Conservation (phyloP, 2,797 vertebrate genomes). For the Furcifer pardalis region DNA sequence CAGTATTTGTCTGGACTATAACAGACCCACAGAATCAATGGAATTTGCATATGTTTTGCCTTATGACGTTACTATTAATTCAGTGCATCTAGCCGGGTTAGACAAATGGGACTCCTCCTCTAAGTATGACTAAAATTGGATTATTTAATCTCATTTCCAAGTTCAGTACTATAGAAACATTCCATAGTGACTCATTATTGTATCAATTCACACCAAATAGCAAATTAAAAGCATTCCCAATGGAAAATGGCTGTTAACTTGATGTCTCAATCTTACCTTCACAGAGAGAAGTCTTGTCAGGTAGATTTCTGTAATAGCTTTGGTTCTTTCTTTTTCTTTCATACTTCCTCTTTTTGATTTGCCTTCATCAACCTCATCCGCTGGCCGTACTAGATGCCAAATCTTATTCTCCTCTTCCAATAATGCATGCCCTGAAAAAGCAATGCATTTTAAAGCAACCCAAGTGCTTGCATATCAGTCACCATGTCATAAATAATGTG, state of each 20-base stretch:
- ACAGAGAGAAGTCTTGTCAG: conserved; percentile 96
- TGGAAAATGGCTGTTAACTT: neutral
- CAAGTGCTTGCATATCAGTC: neutral
- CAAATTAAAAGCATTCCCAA: neutral
- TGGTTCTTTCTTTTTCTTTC: conserved; percentile 98
- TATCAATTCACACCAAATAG: conserved; percentile 5
- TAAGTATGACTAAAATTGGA: neutral
- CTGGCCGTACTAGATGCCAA: conserved; percentile 93
- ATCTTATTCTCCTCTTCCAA: conserved; percentile 95
- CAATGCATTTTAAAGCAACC: conserved; percentile 23
- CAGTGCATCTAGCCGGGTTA: too few relatives aligned
- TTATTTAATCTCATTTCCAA: conserved; percentile 2
- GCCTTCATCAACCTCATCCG: conserved; percentile 94
- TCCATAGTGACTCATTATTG: conserved; percentile 20
- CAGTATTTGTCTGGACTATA: too few relatives aligned
- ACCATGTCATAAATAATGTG: neutral
- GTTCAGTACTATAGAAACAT: fast-evolving
- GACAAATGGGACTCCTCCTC: neutral
- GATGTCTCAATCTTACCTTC: conserved; percentile 82
- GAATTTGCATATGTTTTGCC: too few relatives aligned
- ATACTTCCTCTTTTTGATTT: conserved; percentile 95
- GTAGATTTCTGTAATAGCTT: conserved; percentile 99
- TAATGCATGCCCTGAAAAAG: conserved; percentile 84
- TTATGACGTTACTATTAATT: too few relatives aligned
- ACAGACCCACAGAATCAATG: too few relatives aligned